Conservation (phyloP, 2,888 invertebrate species). For the Drosophila subquinaria region DNA sequence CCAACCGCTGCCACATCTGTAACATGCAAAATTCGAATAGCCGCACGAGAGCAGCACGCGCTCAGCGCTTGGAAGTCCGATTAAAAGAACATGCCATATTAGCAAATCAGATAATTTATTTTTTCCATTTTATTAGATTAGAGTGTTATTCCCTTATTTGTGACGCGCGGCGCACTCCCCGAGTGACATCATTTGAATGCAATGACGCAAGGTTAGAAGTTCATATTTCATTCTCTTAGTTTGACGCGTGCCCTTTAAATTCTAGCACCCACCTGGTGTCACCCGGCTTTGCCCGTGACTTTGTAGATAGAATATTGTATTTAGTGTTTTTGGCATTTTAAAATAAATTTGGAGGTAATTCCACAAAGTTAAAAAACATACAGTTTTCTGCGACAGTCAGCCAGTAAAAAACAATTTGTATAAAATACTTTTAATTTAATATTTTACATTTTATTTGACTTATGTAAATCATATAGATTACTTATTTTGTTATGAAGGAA, state of each 20-base stretch:
- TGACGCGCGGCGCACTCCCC: conserved; percentile 41
- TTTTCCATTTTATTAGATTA: conserved; percentile 21
- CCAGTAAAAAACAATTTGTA: neutral
- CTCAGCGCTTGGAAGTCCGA: conserved; percentile 16
- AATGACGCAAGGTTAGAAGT: conserved; percentile 50
- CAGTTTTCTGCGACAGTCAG: neutral
- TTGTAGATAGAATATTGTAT: neutral
- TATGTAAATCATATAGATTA: too few relatives aligned
- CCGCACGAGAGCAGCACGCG: conserved; percentile 13
- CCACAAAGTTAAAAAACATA: neutral
- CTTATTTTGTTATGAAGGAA: neutral
- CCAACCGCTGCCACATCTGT: neutral
- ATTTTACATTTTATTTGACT: neutral
- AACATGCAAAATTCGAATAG: conserved; percentile 18
- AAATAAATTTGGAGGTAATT: too few relatives aligned
- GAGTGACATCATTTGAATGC: conserved; percentile 50
- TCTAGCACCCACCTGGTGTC: neutral
- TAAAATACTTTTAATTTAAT: neutral
- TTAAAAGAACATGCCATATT: conserved; percentile 32
- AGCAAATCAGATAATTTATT: conserved; percentile 6
- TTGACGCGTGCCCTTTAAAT: conserved; percentile 41
- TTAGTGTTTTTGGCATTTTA: too few relatives aligned
- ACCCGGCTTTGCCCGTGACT: neutral
- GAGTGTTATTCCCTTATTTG: conserved; percentile 13
- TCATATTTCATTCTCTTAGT: conserved; percentile 18